Evolutionary conservation across 2,113 vertebrate genomes (phyloP), one percentile per base, ranked within the genome.

Genomic region (Bambusicola thoracicus): DNA sequence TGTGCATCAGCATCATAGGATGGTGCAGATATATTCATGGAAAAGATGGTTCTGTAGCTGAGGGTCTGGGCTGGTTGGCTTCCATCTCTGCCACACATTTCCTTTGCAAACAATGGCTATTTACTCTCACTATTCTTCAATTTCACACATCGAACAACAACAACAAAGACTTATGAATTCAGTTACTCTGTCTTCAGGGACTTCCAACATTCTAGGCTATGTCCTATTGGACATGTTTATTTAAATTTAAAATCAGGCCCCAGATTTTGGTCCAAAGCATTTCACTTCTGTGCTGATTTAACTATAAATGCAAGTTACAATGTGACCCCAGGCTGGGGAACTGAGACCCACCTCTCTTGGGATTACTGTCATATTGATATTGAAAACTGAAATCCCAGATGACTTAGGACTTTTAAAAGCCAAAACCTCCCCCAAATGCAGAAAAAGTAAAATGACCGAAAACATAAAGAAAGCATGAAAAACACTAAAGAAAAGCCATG

Each of bases 1-100:
- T 7, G 44, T 21, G 1, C 2, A 2, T 11, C 25, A n/a, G 30
- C 1, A 3, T 19, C 44, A 58, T 8, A 18, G 15, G 7, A 4
- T 22, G 12, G 18, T 30, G 8, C 18, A 74, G 34, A 43, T 22
- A 59, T 3, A 61, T 11, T 40, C 27, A 15, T 3, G 11, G 67
- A 48, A 80, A 80, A 10, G 20, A 30, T 55, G 11, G 25, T 24
- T 44, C 49, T 48, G 13, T 40, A 40, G 18, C 32, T 65, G 36
- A 76, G 48, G 25, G 43, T 36, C 55, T 29, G 19, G 62, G 41
- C 30, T 65, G 15, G 34, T 34, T 38, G 32, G 36, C 22, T 76
- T 15, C 32, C 27, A 34, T 14, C 49, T 51, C 58, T 44, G 48
- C 22, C 3, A 0, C 41, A 30, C 7, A 2, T 29, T 41, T 48